phyloP scores from a whole-genome alignment of 2,888 invertebrate species.

The Panopea generosa region DNA sequence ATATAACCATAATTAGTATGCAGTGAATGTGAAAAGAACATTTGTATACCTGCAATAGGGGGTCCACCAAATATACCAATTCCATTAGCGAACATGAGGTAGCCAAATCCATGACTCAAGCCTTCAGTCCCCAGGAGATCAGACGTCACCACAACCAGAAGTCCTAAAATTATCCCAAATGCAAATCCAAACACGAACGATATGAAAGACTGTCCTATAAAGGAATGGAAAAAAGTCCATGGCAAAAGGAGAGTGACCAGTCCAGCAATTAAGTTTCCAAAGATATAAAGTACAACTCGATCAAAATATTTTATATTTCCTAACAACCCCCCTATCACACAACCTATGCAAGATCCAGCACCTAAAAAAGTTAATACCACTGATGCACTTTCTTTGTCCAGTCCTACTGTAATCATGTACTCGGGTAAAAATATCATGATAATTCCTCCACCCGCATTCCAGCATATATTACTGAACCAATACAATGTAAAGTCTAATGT shows the following conservation, averaged over 20 bases:
- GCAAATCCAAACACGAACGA: slow-evolving; percentile 66
- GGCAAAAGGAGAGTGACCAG: slow-evolving; percentile 57
- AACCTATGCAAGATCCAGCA: slow-evolving; percentile 73
- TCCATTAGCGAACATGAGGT: slow-evolving; percentile 79
- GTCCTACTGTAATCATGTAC: slow-evolving; percentile 65
- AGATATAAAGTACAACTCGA: slow-evolving; percentile 67
- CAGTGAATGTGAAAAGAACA: too few species aligned
- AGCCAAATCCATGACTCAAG: slow-evolving; percentile 77
- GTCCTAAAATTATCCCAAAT: slow-evolving; percentile 76
- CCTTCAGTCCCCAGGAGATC: slow-evolving; percentile 74
- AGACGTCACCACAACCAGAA: slow-evolving; percentile 75
- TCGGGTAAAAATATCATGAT: slow-evolving; percentile 73
- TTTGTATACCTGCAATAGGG: slow-evolving; percentile 70
- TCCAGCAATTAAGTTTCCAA: slow-evolving; percentile 69
- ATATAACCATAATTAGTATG: too few species aligned
- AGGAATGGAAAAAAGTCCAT: slow-evolving; percentile 48
- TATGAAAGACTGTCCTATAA: slow-evolving; percentile 36
- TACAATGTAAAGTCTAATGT: slow-evolving; percentile 72
- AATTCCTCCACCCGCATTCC: slow-evolving; percentile 75
- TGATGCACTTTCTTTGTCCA: slow-evolving; percentile 66
- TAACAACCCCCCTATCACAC: slow-evolving; percentile 72
- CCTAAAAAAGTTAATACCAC: slow-evolving; percentile 66
- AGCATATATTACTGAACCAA: slow-evolving; percentile 77
- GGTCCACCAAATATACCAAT: slow-evolving; percentile 76
- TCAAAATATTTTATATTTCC: slow-evolving; percentile 71